Base-by-base conservation (phyloP, 2,888 invertebrate genomes). In the Acronicta leporina region DNA sequence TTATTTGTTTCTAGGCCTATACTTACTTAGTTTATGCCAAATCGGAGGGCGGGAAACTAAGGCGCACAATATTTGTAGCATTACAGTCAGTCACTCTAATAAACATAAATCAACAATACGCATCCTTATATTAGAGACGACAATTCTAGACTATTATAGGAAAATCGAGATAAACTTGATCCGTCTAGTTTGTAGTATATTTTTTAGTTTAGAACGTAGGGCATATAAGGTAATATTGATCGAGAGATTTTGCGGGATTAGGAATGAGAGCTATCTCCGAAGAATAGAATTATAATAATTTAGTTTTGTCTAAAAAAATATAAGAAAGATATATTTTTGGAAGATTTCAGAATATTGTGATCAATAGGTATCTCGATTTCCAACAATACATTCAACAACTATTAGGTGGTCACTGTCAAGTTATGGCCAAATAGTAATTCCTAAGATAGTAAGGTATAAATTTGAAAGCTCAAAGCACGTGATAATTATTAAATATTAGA, bases 381-480 rank as follows among this genome's bases (percentile, higher is more conserved):
- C 72, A 76, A 57, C 52, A 41, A 57, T 61, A 65, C 60, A 53
- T 56, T 6, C 40, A 60, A 63, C 67, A 65, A 55, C 59, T 68
- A 63, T 61, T 68, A 75, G 79, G 80, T 85, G 81, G 83, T 82
- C 79, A 83, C 69, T 79, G 67, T 73, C 59, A 73, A 72, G 56
- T 63, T 82, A 86, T 85, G 82, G 84, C 85, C 82, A 73, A 75
- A 70, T 73, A 77, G 77, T 75, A 81, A 75, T 74, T 69, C 67
- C 70, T 76, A 76, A 75, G 66, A 79, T 66, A 77, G 64, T 76
- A 77, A 75, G 73, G 63, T 81, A 79, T 77, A 79, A 75, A 77
- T 75, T 82, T 76, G 77, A 80, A 83, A 86, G 85, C 86, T 75
- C 74, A 67, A 85, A 86, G 87, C 87, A 77, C 77, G 81, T 82